These are phyloP conservation scores for Cotesia congregata DNA, from an alignment of 2,888 invertebrate species.

Conservation along the genomic window DNA sequence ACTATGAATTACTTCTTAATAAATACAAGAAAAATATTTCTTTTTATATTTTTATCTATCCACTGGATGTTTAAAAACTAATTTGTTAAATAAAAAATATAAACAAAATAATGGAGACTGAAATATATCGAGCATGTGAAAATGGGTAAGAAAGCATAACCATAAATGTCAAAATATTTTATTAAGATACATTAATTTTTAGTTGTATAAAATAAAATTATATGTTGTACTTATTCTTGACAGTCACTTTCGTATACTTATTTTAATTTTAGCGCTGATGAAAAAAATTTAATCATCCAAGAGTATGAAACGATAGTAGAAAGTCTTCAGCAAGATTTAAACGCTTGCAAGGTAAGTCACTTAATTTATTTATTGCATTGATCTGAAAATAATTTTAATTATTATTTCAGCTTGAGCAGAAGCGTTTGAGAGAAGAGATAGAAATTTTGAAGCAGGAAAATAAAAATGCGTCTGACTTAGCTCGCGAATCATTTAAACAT, in stretches of 20 bases:
- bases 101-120: not conserved
- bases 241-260: not conserved
- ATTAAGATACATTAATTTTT: not conserved
- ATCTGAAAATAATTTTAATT: conserved; percentile 13
- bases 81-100: not conserved
- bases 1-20: not conserved
- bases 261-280: conserved; percentile 45
- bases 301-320: conserved; percentile 57
- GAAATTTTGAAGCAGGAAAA: conserved; percentile 54
- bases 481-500: conserved; percentile 52
- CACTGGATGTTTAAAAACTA: not conserved
- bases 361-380: conserved; percentile 6
- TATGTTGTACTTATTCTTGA: not conserved
- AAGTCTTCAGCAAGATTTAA: conserved; percentile 57
- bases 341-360: conserved; percentile 58
- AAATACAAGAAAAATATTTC: not conserved
- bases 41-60: not conserved
- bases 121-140: not conserved
- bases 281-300: conserved; percentile 50
- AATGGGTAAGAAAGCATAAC: not conserved
- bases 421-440: conserved; percentile 56
- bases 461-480: conserved; percentile 51
- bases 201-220: not conserved
- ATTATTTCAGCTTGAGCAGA: conserved; percentile 59
- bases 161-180: conserved; percentile 2